A percentile compares a stretch with the other conserved stretches of the same genome.
These are phyloP conservation scores for Lepidurus packardi DNA, from an alignment of 1,140 invertebrate genomes.

Conservation along the genomic window DNA sequence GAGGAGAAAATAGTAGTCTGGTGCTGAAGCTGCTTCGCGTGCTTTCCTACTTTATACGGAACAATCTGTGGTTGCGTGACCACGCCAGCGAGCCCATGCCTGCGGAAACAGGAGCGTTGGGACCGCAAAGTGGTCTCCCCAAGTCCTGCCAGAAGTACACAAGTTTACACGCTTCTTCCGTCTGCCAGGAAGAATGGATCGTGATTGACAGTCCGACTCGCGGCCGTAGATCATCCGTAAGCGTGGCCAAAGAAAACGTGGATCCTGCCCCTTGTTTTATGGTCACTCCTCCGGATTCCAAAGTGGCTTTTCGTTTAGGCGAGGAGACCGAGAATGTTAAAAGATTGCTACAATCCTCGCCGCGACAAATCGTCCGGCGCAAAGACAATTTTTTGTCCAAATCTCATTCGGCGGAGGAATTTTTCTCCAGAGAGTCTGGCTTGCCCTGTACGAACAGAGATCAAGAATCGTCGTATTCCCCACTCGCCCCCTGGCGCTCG, in stretches of 20 bases:
- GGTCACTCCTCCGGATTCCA: neutral
- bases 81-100: neutral
- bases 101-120: neutral
- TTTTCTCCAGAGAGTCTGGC: neutral
- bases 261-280: neutral
- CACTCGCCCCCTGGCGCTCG: neutral
- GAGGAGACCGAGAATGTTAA: neutral
- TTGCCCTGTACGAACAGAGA: neutral
- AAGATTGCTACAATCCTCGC: neutral
- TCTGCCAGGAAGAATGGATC: neutral
- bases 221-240: neutral
- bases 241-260: neutral
- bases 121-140: neutral
- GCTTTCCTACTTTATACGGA: constrained; percentile 6
- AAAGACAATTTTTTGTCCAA: constrained; percentile 7
- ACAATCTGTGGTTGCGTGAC: constrained; percentile 21
- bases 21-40: constrained; percentile 12
- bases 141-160: neutral
- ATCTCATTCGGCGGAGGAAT: neutral
- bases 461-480: neutral
- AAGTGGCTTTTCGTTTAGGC: constrained; percentile 14
- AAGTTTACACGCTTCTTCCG: neutral
- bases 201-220: neutral
- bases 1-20: constrained; percentile 1
- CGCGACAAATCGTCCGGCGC: neutral